Evolutionary conservation across 2,888 invertebrate species (phyloP).

Genomic region (Clunio marinus): DNA sequence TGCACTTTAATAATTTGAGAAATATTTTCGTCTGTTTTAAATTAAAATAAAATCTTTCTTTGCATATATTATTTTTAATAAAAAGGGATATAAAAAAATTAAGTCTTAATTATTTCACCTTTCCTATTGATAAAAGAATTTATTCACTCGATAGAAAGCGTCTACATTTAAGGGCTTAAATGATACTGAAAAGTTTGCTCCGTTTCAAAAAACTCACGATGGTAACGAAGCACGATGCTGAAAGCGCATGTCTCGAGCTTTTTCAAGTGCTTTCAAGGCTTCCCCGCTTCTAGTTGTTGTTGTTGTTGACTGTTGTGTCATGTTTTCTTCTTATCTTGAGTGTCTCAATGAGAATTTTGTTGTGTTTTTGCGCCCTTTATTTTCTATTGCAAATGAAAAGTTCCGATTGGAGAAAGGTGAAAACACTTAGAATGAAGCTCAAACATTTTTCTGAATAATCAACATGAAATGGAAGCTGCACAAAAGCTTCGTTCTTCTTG

Average conservation of each 20-base stretch:
- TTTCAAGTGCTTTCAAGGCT: constrained; percentile 5
- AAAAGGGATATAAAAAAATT: too few relatives aligned
- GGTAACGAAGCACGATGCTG: too few relatives aligned
- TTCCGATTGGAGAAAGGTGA: background rate
- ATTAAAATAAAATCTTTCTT: too few relatives aligned
- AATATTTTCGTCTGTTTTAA: too few relatives aligned
- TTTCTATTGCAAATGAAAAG: background rate
- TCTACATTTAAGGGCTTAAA: background rate
- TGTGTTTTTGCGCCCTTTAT: background rate
- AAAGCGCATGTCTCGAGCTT: constrained; percentile 7
- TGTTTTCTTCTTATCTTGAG: constrained; percentile 1
- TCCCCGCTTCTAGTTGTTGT: background rate
- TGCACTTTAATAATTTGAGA: too few relatives aligned
- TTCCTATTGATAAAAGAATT: too few relatives aligned
- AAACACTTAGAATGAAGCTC: background rate
- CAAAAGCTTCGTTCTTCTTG: background rate
- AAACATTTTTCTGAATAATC: background rate
- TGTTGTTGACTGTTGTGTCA: background rate
- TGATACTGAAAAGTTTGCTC: background rate
- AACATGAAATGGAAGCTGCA: background rate
- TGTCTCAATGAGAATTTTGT: constrained; percentile 16
- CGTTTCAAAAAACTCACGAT: too few relatives aligned
- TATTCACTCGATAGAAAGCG: background rate
- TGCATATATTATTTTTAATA: too few relatives aligned
- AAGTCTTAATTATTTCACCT: too few relatives aligned